Percentiles rank a stretch among this genome's conserved stretches.
Evolutionary conservation across 2,113 vertebrate species (phyloP).

Genomic region (Enhydra lutris): DNA sequence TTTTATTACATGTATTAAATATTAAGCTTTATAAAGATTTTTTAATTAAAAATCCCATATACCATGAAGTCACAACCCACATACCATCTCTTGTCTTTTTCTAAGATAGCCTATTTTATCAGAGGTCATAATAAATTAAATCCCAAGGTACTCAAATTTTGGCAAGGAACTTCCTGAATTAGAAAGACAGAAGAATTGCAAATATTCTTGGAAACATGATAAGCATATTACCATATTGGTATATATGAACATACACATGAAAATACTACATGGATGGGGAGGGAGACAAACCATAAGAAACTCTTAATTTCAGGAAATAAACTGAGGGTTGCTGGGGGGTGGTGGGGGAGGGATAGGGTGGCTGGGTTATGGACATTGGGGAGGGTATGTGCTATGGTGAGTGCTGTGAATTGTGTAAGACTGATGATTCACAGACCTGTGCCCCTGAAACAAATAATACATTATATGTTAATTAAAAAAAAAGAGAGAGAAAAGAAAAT

Average conservation of each 20-base stretch:
- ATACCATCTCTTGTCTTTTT: background rate
- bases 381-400: too few relatives aligned
- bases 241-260: background rate
- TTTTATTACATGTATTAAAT: constrained; percentile 12
- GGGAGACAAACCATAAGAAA: too few relatives aligned
- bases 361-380: too few relatives aligned
- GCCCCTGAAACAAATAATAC: too few relatives aligned
- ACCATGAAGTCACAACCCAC: background rate
- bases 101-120: background rate
- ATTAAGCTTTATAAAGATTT: background rate
- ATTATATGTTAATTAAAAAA: too few relatives aligned
- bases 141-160: background rate
- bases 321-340: too few relatives aligned
- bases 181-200: background rate
- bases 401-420: too few relatives aligned
- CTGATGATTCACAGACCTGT: too few relatives aligned
- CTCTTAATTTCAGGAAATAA: too few relatives aligned
- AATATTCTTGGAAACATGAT: background rate
- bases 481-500: background rate
- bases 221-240: background rate
- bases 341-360: too few relatives aligned
- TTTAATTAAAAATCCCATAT: background rate
- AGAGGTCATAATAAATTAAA: background rate
- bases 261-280: background rate
- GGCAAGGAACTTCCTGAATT: background rate